Evolutionary conservation across 2,888 invertebrate species (phyloP).

Genomic region (Leptopilina drosophilae): DNA sequence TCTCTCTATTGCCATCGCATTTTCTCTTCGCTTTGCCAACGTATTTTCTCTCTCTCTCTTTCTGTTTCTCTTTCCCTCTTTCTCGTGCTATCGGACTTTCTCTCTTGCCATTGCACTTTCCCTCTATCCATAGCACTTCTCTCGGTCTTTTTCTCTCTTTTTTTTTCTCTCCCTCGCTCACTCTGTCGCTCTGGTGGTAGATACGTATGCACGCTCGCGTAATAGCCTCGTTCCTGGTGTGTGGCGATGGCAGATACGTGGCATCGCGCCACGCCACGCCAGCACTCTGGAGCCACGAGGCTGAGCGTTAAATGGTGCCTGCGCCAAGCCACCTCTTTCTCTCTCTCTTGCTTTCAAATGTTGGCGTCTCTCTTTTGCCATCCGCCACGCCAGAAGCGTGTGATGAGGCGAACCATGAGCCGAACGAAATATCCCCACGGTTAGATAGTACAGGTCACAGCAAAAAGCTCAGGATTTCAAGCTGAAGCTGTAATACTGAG

Average conservation of each 20-base stretch:
- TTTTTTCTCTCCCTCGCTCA: slow-evolving; percentile 35
- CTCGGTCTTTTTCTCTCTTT: slow-evolving; percentile 32
- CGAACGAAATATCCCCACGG: slow-evolving; percentile 50
- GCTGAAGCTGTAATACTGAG: background rate
- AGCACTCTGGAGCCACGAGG: slow-evolving; percentile 55
- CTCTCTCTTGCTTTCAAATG: background rate
- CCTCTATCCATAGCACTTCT: slow-evolving; percentile 13
- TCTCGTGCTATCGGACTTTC: background rate
- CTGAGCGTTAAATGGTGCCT: slow-evolving; percentile 70
- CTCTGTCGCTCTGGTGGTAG: slow-evolving; percentile 37
- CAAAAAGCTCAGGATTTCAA: slow-evolving; percentile 12
- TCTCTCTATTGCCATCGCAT: background rate
- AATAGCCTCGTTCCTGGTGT: slow-evolving; percentile 51
- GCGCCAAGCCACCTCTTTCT: slow-evolving; percentile 55
- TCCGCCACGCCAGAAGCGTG: slow-evolving; percentile 47
- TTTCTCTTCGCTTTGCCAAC: background rate
- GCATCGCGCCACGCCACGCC: slow-evolving; percentile 47
- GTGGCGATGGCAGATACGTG: slow-evolving; percentile 52
- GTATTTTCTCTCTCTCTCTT: slow-evolving; percentile 25
- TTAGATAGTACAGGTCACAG: slow-evolving; percentile 35
- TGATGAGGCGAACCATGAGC: slow-evolving; percentile 51
- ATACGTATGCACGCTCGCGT: slow-evolving; percentile 53
- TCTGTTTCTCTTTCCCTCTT: slow-evolving; percentile 33
- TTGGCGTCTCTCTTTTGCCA: slow-evolving; percentile 42
- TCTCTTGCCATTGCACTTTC: slow-evolving; percentile 1